Evolutionary conservation across 2,113 vertebrate genomes (phyloP), one percentile per base, ranked within the genome.

Genomic region (Phyllopteryx taeniolatus): DNA sequence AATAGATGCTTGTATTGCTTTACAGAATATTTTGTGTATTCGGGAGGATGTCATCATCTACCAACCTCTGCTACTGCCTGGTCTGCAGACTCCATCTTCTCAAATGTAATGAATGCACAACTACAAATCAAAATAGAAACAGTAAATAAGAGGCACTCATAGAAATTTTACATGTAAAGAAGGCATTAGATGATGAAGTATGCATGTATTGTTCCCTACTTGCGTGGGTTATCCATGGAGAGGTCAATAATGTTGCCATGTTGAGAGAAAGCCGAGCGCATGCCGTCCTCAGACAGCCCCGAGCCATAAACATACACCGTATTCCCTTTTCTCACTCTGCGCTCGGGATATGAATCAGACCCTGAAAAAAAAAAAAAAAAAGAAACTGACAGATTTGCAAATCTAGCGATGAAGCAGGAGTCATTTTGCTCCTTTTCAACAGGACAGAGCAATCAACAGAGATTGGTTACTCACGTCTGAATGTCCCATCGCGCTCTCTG

Each of bases 11-110:
- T 2, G 6, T 62, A 39, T 56, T 54, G 53, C 20, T 54, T 56
- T 56, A 10, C 49, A 53, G 17, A 53, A 20, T 53, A 7, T 7
- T 53, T 53, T 53, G 15, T 20, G 1, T 8, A 20, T 53, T 53
- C 49, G 17, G 49, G 17, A 53, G 49, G 15, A 53, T 54, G 19
- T 22, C 53, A 54, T 56, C 14, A 15, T 33, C 42, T 43, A 75
- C 91, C 71, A 67, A 98, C 96, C 95, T 97, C 94, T n/a, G 92
- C 86, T 0, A 96, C 91, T 15, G 95, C 95, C 85, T 94, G 93
- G 77, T 98, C 96, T 35, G 96, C 96, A 17, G 95, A 96, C 83
- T 98, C 96, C 89, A 97, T 95, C 90, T 95, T 96, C 85, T 98
- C 95, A 73, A 94, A 97, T 0, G 96, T 98, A 82, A 98, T 94